Percentiles rank a stretch among this genome's conserved stretches.
Evolutionary conservation across 2,113 vertebrate genomes (phyloP).

Genomic region (Cottus gobio): DNA sequence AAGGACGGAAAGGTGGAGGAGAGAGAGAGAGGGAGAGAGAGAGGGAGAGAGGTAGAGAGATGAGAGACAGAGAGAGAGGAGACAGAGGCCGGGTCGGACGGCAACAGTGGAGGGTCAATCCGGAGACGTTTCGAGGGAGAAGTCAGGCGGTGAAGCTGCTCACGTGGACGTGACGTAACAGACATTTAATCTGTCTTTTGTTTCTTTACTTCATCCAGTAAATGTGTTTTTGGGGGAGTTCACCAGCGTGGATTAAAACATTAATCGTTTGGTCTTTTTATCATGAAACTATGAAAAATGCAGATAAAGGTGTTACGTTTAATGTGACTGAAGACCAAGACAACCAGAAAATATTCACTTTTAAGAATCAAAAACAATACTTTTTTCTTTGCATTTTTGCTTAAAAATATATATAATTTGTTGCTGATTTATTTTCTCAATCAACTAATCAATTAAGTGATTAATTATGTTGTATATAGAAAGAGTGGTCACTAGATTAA

Average conservation of each 20-base stretch:
- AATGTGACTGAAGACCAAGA: neutral
- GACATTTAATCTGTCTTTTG: neutral
- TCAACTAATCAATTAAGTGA: too few species aligned
- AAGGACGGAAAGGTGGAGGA: constrained; percentile 11
- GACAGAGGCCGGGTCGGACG: constrained; percentile 52
- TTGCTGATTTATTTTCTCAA: neutral
- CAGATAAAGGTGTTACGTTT: neutral
- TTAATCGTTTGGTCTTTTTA: neutral
- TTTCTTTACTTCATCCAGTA: neutral
- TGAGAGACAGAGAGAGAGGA: constrained; percentile 25
- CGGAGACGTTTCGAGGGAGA: neutral
- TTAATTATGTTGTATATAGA: too few species aligned
- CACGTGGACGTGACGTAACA: neutral
- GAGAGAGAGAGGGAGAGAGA: too few species aligned
- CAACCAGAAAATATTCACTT: too few species aligned
- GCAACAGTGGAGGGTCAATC: constrained; percentile 38
- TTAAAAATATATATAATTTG: neutral
- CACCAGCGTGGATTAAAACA: too few species aligned
- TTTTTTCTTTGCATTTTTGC: neutral
- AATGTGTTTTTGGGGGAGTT: neutral
- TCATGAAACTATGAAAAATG: neutral
- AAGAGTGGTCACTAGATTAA: too few species aligned
- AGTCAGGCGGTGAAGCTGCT: constrained; percentile 25
- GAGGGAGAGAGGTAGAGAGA: constrained; percentile 31
- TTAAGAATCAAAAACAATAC: too few species aligned